Evolutionary conservation across 37 sponge, comb jelly and placozoan species (phyloP).

Genomic region (Haliclona indistincta): DNA sequence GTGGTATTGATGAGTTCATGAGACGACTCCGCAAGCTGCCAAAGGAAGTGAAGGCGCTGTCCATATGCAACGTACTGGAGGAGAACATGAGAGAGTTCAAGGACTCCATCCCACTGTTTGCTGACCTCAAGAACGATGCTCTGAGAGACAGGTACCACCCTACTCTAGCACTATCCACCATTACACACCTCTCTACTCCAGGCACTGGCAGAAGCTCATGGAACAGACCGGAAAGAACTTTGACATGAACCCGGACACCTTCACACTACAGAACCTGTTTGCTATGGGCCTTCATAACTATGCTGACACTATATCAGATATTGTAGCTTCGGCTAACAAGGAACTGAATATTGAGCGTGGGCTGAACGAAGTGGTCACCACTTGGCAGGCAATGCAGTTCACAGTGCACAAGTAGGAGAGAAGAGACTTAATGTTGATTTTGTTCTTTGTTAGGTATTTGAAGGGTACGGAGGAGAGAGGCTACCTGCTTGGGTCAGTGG

Average conservation of each 20-base stretch:
- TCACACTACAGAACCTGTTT: constrained; percentile 97
- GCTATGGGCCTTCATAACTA: constrained; percentile 99
- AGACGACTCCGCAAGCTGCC: constrained; percentile 81
- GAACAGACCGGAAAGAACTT: constrained; percentile 94
- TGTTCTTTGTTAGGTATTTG: constrained; percentile 64
- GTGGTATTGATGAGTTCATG: constrained; percentile 96
- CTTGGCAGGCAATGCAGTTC: constrained; percentile 86
- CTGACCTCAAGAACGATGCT: constrained; percentile 97
- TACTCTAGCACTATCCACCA: no score
- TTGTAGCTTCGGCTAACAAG: constrained; percentile 95
- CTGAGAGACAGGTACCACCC: constrained; percentile 83
- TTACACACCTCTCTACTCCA: no score
- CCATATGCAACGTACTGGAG: constrained; percentile 90
- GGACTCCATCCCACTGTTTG: constrained; percentile 97
- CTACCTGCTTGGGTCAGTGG: constrained; percentile 88
- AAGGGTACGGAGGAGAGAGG: constrained; percentile 97
- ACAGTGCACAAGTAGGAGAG: constrained; percentile 75
- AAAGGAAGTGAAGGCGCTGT: constrained; percentile 90
- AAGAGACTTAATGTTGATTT: not conserved
- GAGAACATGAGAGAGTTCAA: constrained; percentile 96
- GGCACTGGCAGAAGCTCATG: constrained; percentile 99
- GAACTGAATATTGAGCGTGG: constrained; percentile 99
- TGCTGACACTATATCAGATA: constrained; percentile 96
- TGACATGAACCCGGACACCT: constrained; percentile 99
- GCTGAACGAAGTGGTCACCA: constrained; percentile 89